Conservation (phyloP, 2,888 invertebrate species). For the Meghimatium bilineatum region DNA sequence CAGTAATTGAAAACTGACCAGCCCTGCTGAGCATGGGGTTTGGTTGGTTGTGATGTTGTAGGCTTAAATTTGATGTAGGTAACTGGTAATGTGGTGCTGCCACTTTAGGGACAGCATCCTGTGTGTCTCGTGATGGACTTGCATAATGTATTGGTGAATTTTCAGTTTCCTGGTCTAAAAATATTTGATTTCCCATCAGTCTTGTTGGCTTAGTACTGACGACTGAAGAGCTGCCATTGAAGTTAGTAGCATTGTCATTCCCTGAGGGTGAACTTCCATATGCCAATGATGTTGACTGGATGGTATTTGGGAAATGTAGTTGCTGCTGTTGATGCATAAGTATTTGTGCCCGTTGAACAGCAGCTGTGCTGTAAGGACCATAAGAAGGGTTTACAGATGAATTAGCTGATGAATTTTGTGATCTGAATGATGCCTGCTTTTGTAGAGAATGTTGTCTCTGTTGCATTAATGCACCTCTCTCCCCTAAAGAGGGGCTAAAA, state of each 20-base stretch:
- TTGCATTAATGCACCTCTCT: neutral
- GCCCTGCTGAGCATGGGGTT: neutral
- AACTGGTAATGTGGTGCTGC: constrained; percentile 13
- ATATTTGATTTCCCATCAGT: neutral
- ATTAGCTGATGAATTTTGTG: neutral
- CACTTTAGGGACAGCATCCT: neutral
- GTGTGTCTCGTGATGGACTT: neutral
- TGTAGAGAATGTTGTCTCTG: constrained; percentile 3
- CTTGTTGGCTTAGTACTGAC: neutral
- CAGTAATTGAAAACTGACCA: neutral
- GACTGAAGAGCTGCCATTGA: neutral
- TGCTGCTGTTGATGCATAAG: neutral
- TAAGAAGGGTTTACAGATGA: constrained; percentile 36
- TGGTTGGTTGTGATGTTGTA: neutral
- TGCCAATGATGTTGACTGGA: neutral
- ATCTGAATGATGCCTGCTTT: constrained; percentile 1
- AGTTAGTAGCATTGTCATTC: neutral
- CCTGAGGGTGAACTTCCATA: neutral
- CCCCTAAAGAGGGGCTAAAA: neutral
- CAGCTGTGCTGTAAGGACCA: constrained; percentile 39
- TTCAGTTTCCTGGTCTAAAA: neutral
- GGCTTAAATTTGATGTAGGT: neutral
- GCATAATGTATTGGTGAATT: constrained; percentile 23
- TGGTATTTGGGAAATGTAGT: neutral
- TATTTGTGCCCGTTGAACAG: neutral